A percentile compares a stretch with the other conserved stretches of the same genome.
These are phyloP conservation scores for Drosophila persimilis DNA, from an alignment of 1,140 invertebrate genomes.

Conservation along the genomic window DNA sequence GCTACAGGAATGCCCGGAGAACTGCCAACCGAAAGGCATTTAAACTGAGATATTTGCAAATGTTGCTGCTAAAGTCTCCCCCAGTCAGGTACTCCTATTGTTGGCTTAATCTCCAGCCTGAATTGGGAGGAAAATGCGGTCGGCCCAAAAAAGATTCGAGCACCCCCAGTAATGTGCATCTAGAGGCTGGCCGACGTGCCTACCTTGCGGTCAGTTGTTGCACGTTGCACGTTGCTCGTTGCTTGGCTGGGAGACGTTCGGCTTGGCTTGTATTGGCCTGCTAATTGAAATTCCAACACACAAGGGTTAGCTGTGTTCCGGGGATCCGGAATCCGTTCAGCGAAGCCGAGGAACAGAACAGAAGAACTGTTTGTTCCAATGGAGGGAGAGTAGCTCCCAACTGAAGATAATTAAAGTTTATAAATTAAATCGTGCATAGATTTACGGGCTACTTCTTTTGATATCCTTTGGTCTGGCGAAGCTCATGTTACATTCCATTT, in stretches of 20 bases:
- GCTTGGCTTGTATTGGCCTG: constrained; percentile 41
- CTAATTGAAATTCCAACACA: constrained; percentile 44
- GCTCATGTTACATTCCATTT: not conserved
- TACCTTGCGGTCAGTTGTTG: constrained; percentile 43
- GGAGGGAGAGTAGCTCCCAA: constrained; percentile 22
- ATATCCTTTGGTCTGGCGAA: no score
- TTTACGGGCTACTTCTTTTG: constrained; percentile 4
- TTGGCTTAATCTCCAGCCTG: constrained; percentile 17
- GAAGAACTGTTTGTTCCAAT: constrained; percentile 29
- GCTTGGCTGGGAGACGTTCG: constrained; percentile 42
- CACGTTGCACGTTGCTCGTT: constrained; percentile 26
- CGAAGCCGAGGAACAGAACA: constrained; percentile 7
- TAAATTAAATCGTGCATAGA: constrained; percentile 28
- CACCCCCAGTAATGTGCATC: constrained; percentile 24
- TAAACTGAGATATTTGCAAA: constrained; percentile 63
- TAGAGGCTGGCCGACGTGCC: constrained; percentile 38
- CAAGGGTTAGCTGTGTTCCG: constrained; percentile 24
- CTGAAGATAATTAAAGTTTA: constrained; percentile 35
- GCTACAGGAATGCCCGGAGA: constrained; percentile 39
- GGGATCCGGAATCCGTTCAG: not conserved
- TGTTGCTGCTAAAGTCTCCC: not conserved
- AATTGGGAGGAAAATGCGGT: constrained; percentile 7
- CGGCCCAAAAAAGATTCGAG: constrained; percentile 20
- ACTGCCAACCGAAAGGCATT: constrained; percentile 40
- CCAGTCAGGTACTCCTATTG: constrained; percentile 8